Evolutionary conservation across 2,888 invertebrate species (phyloP), one percentile per base, ranked within the genome.

Genomic region (Luperina nickerlii): DNA sequence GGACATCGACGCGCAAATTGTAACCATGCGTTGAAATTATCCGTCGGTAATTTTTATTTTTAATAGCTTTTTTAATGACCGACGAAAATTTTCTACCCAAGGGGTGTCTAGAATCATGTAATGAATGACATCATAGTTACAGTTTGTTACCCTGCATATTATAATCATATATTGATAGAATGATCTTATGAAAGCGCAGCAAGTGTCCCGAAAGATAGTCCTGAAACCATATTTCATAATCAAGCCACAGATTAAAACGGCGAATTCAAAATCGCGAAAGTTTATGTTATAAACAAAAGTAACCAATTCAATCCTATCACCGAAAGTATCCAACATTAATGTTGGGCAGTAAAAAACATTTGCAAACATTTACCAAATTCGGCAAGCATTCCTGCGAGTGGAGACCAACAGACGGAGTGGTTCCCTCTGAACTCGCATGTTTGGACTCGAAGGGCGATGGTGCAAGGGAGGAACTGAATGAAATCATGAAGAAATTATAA

Each of bases 301-400:
- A 32, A 51, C 18, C n/a, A 27, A 71, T 67, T 32, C 57, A 54
- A 70, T 76, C 24, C n/a, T 51, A 66, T 66, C 13, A 45, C 3
- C 5, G 11, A 80, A 32, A 5, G 2, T 27, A 51, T 42, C 42
- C 65, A 63, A 75, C 71, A n/a, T 68, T 48, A 81, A 62, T 13
- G 15, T 76, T 67, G 48, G 72, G 32, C 71, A 72, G 62, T 63
- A 83, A 86, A 83, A 78, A 79, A 80, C 78, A 76, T 79, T 15
- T 62, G 72, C 72, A 86, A 88, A 89, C 84, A 85, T 86, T 84
- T 76, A 82, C 66, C 76, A 69, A 82, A 82, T 76, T 79, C 70
- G 68, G 80, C 85, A 91, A 88, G 87, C 89, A 91, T 89, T 91
- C 90, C 89, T 74, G 66, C 27, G 68, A 76, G 70, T 57, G 67